Conservation (phyloP, 2,113 vertebrate genomes). For the Anhinga anhinga region DNA sequence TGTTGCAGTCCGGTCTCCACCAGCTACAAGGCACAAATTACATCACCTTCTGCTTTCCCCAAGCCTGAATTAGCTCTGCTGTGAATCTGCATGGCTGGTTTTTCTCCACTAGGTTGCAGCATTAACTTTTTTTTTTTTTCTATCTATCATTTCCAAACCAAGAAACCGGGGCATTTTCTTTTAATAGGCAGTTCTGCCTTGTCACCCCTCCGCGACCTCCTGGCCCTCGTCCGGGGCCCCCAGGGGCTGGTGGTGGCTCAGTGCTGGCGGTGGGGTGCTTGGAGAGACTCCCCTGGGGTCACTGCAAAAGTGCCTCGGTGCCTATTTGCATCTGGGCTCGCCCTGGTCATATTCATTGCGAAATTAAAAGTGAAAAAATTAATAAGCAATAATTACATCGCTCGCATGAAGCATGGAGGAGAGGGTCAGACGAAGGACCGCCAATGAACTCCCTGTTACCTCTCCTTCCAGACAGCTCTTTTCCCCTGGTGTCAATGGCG, state of each 20-base stretch:
- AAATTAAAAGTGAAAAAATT: background rate
- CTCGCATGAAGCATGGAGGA: background rate
- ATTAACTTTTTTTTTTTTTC: background rate
- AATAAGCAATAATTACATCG: background rate
- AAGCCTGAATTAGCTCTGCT: background rate
- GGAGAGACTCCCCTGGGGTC: background rate
- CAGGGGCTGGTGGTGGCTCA: background rate
- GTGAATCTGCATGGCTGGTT: background rate
- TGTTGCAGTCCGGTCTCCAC: accelerated
- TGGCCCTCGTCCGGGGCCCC: background rate
- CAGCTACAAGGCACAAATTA: background rate
- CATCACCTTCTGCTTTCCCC: background rate
- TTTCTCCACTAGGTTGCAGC: conserved; percentile 55
- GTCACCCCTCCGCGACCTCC: background rate
- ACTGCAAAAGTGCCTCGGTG: background rate
- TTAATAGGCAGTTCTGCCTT: background rate
- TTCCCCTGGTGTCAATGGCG: accelerated
- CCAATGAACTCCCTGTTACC: background rate
- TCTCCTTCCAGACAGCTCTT: background rate
- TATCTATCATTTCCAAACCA: background rate
- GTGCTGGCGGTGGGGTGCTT: background rate
- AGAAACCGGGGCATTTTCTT: background rate
- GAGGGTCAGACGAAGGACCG: background rate
- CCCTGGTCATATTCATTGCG: background rate
- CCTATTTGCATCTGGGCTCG: background rate